Conservation (phyloP, 2,113 vertebrate genomes). For the Calypte anna region DNA sequence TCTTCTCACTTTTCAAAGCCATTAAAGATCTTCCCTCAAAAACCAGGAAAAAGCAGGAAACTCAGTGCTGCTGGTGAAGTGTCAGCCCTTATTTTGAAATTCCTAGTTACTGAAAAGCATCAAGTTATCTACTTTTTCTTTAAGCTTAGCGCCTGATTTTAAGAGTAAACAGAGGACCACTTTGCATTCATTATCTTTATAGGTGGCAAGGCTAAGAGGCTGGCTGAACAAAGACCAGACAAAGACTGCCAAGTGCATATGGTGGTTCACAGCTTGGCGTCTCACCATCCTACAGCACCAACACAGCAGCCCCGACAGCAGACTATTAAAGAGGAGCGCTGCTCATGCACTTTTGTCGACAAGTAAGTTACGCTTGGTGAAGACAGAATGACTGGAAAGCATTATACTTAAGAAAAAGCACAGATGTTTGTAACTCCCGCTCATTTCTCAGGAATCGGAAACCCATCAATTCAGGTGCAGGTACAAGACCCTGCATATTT, state of each 20-base stretch:
- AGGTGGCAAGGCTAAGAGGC: constrained; percentile 78
- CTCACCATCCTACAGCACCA: constrained; percentile 75
- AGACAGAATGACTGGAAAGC: constrained; percentile 71
- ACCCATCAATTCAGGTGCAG: constrained; percentile 40
- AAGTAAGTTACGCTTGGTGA: constrained; percentile 77
- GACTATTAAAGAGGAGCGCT: constrained; percentile 76
- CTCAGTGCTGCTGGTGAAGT: background rate
- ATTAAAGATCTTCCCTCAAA: background rate
- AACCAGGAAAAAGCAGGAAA: constrained; percentile 1
- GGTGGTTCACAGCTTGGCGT: constrained; percentile 78
- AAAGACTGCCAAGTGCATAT: constrained; percentile 80
- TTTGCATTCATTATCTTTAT: constrained; percentile 77
- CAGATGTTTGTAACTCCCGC: constrained; percentile 65
- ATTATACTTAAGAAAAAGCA: constrained; percentile 47
- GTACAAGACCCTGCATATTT: constrained; percentile 5
- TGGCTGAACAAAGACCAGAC: constrained; percentile 79
- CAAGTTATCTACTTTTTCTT: constrained; percentile 58
- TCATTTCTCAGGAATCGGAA: constrained; percentile 54
- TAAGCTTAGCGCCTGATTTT: constrained; percentile 68
- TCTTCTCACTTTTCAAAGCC: background rate
- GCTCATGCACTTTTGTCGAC: constrained; percentile 75
- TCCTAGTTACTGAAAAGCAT: background rate
- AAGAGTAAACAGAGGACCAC: constrained; percentile 61
- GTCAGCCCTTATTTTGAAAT: constrained; percentile 39
- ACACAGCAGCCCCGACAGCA: constrained; percentile 71